These are phyloP conservation scores for Aphelenchoides bicaudatus DNA, from an alignment of 2,888 invertebrate species.

Conservation along the genomic window DNA sequence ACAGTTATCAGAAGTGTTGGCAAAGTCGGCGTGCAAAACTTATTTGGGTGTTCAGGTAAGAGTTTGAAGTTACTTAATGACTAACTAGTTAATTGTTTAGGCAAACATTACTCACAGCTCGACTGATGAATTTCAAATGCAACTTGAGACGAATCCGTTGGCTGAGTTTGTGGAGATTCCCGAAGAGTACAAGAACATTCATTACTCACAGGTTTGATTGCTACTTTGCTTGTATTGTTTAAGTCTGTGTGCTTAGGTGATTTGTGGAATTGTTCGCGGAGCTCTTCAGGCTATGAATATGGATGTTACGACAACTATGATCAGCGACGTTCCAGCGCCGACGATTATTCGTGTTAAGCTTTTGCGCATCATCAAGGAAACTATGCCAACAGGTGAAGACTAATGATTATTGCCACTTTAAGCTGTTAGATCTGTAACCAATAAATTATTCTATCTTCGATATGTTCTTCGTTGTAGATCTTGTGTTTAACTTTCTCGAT, in stretches of 20 bases:
- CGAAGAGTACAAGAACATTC: conserved; percentile 67
- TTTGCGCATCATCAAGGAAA: conserved; percentile 88
- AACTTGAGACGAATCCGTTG: conserved; percentile 85
- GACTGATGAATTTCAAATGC: conserved; percentile 80
- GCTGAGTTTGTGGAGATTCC: conserved; percentile 96
- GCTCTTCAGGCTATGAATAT: conserved; percentile 87
- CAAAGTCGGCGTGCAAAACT: conserved; percentile 71
- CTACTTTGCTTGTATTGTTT: conserved; percentile 11
- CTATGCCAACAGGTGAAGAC: conserved; percentile 95
- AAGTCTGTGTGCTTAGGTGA: conserved; percentile 64
- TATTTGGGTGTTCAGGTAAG: conserved; percentile 65
- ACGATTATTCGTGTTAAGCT: conserved; percentile 93
- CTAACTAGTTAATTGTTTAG: no score
- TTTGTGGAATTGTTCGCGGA: conserved; percentile 81
- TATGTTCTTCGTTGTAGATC: no score
- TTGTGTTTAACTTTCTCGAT: no score
- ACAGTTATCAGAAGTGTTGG: conserved; percentile 70
- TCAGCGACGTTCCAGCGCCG: conserved; percentile 60
- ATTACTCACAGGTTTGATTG: conserved; percentile 68
- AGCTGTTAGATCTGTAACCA: no score
- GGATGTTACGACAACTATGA: conserved; percentile 45
- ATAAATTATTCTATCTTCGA: no score
- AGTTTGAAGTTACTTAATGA: no score
- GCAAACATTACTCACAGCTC: conserved; percentile 23
- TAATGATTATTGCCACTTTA: no score